These are phyloP conservation scores for Xestoiulus laeticollis DNA, from an alignment of 2,888 invertebrate species.

Conservation along the genomic window DNA sequence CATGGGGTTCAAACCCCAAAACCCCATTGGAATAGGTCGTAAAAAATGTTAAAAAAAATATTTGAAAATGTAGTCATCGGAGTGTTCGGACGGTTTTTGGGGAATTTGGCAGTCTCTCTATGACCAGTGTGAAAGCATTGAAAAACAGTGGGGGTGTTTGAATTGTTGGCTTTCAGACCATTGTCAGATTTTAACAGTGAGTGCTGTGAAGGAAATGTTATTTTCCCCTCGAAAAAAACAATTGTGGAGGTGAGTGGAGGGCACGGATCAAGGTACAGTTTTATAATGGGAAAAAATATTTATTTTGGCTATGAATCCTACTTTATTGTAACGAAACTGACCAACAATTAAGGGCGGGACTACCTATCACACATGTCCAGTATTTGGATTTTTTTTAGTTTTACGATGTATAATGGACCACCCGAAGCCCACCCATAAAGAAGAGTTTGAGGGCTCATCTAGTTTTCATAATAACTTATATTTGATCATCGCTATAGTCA, in stretches of 20 bases:
- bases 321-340: neutral
- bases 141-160: slow-evolving; percentile 10
- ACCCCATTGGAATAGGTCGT: neutral
- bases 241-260: neutral
- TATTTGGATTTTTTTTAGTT: neutral
- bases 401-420: neutral
- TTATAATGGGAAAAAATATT: neutral
- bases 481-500: neutral
- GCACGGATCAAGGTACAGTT: neutral
- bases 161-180: neutral
- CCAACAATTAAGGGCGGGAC: neutral
- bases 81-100: neutral
- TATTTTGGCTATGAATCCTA: neutral
- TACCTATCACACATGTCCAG: neutral
- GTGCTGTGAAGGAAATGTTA: neutral
- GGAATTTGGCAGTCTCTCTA: neutral
- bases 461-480: neutral
- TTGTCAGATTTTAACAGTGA: slow-evolving; percentile 15
- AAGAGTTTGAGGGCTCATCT: slow-evolving; percentile 15
- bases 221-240: neutral
- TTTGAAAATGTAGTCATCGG: slow-evolving; percentile 6
- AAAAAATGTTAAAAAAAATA: neutral
- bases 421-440: slow-evolving; percentile 10
- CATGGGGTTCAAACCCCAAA: neutral
- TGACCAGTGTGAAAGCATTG: slow-evolving; percentile 3